Evolutionary conservation across 2,797 vertebrate genomes (phyloP).

Genomic region (Limosa lapponica): DNA sequence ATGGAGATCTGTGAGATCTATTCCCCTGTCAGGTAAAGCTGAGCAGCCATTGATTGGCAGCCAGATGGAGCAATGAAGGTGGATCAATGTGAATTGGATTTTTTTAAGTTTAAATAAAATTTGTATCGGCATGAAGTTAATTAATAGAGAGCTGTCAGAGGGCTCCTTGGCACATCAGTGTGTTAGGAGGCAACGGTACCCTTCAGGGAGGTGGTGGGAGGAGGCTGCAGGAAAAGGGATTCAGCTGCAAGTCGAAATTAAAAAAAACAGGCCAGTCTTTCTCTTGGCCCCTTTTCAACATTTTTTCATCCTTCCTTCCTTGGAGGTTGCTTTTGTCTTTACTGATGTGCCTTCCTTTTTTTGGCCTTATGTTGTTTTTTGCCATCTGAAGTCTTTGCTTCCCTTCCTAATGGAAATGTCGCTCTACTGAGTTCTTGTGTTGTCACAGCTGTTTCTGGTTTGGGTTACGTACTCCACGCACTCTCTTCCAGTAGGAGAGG

Average conservation of each 20-base stretch:
- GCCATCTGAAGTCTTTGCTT: neutral
- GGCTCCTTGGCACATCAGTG: slow-evolving; percentile 66
- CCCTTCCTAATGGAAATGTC: neutral
- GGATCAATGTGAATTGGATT: slow-evolving; percentile 78
- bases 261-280: slow-evolving; percentile 24
- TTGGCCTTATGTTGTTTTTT: neutral
- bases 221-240: slow-evolving; percentile 26
- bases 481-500: neutral
- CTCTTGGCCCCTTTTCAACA: neutral
- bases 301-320: neutral
- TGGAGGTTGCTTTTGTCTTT: slow-evolving; percentile 8
- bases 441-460: neutral
- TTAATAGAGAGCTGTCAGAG: slow-evolving; percentile 78
- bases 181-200: slow-evolving; percentile 50
- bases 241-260: slow-evolving; percentile 43
- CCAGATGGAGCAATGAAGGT: slow-evolving; percentile 72
- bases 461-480: neutral
- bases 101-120: slow-evolving; percentile 79
- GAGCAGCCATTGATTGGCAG: slow-evolving; percentile 67
- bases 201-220: slow-evolving; percentile 36
- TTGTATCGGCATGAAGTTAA: slow-evolving; percentile 78
- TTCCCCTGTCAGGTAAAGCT: slow-evolving; percentile 33
- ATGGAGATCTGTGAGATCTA: neutral
- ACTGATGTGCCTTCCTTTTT: neutral
- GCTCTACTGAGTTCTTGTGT: neutral